Conservation (phyloP, 1,140 invertebrate genomes). For the Drosophila nannoptera region DNA sequence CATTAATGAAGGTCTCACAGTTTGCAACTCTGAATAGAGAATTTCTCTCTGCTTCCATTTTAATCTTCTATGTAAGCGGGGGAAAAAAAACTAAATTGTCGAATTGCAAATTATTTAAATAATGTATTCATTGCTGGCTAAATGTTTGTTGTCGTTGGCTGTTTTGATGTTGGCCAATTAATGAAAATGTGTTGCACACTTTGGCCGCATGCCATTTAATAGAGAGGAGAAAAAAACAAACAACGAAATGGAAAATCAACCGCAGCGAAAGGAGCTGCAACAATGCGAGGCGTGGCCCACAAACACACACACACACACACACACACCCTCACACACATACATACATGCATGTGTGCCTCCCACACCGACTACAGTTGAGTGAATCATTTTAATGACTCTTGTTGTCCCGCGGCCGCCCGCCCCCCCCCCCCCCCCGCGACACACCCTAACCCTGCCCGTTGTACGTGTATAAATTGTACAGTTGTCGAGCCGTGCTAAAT, state of each 20-base stretch:
- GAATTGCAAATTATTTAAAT: conserved; percentile 17
- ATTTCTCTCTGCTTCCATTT: too few relatives aligned
- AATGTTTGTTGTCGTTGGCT: conserved; percentile 4
- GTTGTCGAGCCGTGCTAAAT: conserved; percentile 49
- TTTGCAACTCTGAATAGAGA: too few relatives aligned
- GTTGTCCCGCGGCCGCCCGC: conserved; percentile 5
- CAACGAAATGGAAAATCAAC: conserved; percentile 19
- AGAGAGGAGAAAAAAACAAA: conserved; percentile 12
- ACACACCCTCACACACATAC: conserved; percentile 8
- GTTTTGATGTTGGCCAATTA: conserved; percentile 32
- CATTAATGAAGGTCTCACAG: too few relatives aligned
- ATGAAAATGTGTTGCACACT: conserved; percentile 31
- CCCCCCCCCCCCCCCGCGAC: too few relatives aligned
- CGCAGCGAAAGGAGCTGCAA: conserved; percentile 28
- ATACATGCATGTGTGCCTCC: too few relatives aligned
- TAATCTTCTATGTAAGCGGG: background rate
- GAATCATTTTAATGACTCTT: conserved; percentile 66
- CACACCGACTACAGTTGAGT: conserved; percentile 54
- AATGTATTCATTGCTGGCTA: conserved; percentile 15
- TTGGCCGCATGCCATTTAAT: conserved; percentile 8
- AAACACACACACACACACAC: background rate
- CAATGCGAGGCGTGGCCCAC: conserved; percentile 26
- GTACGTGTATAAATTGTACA: conserved; percentile 38
- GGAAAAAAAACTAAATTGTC: conserved; percentile 4
- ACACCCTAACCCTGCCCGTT: conserved; percentile 10